phyloP scores from a whole-genome alignment of 53 echinoderm and acorn worm genomes.

The Temnopleurus reevesii region DNA sequence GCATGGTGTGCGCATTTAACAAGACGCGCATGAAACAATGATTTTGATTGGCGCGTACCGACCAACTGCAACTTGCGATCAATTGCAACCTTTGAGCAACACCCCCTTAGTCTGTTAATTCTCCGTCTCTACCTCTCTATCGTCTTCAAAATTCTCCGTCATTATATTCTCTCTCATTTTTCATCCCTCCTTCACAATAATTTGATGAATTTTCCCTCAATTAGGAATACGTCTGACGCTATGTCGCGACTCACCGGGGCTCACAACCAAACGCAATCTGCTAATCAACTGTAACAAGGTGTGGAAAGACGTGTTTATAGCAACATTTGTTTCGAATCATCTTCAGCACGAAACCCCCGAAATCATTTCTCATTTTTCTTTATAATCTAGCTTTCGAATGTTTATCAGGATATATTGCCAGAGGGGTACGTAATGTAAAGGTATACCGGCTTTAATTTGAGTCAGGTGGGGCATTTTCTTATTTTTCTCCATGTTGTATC shows the following conservation, averaged over 20 bases:
- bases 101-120: too few relatives aligned
- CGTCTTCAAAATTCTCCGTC: not conserved
- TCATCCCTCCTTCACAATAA: not conserved
- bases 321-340: constrained; percentile 25
- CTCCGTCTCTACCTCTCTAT: not conserved
- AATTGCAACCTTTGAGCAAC: too few relatives aligned
- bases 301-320: constrained; percentile 18
- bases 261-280: not conserved
- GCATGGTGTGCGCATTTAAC: too few relatives aligned
- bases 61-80: too few relatives aligned
- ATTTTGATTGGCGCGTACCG: too few relatives aligned
- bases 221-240: not conserved
- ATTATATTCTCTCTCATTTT: not conserved
- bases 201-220: not conserved
- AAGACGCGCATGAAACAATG: too few relatives aligned
- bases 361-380: constrained; percentile 4
- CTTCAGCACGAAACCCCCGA: constrained; percentile 9
- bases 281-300: not conserved
- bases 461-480: not conserved
- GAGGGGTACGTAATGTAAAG: not conserved
- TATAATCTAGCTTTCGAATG: not conserved
- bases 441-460: not conserved
- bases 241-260: not conserved
- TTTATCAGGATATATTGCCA: not conserved
- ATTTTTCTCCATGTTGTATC: constrained; percentile 32